Conservation (phyloP, 1,140 invertebrate species). For the Latrodectus geometricus region DNA sequence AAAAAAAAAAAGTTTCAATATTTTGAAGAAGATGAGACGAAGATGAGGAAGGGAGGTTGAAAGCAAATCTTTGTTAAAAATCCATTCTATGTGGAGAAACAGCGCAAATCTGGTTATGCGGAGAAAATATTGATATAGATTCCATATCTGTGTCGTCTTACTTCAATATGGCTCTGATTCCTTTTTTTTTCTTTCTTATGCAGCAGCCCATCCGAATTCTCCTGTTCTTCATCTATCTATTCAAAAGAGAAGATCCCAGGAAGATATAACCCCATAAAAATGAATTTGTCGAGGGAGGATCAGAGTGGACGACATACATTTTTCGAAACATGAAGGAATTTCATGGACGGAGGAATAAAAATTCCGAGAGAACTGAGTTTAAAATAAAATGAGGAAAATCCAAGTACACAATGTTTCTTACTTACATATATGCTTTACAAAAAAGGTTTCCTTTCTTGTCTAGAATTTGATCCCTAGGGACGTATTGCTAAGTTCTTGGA, state of each 20-base stretch:
- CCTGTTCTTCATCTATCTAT: slow-evolving; percentile 39
- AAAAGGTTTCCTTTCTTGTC: no score
- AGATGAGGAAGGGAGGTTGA: background rate
- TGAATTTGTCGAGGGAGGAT: slow-evolving; percentile 45
- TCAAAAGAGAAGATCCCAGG: slow-evolving; percentile 13
- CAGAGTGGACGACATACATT: slow-evolving; percentile 38
- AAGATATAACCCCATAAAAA: slow-evolving; percentile 53
- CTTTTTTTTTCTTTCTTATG: background rate
- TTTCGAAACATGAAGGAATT: background rate
- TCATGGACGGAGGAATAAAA: background rate
- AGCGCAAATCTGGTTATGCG: slow-evolving; percentile 45
- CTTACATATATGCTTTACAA: no score
- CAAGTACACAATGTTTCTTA: slow-evolving; percentile 33
- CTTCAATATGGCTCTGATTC: background rate
- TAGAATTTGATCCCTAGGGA: slow-evolving; percentile 6
- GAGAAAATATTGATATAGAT: slow-evolving; percentile 44
- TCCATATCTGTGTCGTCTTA: slow-evolving; percentile 40
- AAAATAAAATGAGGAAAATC: slow-evolving; percentile 51
- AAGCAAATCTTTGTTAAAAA: slow-evolving; percentile 50
- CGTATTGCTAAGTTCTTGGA: slow-evolving; percentile 34
- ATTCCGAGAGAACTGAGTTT: background rate
- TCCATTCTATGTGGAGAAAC: slow-evolving; percentile 18
- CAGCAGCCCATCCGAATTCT: slow-evolving; percentile 35
- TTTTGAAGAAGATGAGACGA: background rate
- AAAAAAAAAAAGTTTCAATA: background rate